These are phyloP conservation scores for Ormyrus pomaceus DNA, from an alignment of 2,888 invertebrate genomes.

Conservation along the genomic window DNA sequence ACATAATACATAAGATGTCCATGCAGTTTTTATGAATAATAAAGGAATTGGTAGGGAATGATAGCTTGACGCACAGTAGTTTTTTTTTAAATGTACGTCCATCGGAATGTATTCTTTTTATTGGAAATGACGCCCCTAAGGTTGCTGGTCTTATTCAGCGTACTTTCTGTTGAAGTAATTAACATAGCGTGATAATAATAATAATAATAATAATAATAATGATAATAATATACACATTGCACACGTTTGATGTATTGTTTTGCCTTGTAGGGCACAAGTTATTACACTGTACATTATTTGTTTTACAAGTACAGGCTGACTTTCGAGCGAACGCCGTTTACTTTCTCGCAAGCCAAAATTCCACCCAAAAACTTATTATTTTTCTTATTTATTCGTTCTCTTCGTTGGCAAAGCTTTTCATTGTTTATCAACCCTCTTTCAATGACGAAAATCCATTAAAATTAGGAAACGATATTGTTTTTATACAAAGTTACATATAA, in stretches of 20 bases:
- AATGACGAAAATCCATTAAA: background rate
- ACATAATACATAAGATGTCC: too few species aligned
- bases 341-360: background rate
- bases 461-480: too few species aligned
- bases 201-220: constrained; percentile 6
- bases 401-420: constrained; percentile 23
- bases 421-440: constrained; percentile 17
- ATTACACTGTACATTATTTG: constrained; percentile 50
- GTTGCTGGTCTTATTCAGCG: background rate
- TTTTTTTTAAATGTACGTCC: too few species aligned
- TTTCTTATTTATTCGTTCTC: background rate
- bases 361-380: background rate
- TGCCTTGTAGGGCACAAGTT: constrained; percentile 8
- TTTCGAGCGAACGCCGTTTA: background rate
- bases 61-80: too few species aligned
- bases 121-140: background rate
- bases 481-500: too few species aligned
- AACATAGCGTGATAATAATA: background rate
- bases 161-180: background rate
- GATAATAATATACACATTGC: constrained; percentile 10
- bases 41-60: too few species aligned
- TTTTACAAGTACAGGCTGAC: constrained; percentile 39
- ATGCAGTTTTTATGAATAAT: too few species aligned
- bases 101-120: background rate
- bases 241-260: constrained; percentile 8